Percentiles rank a stretch among this genome's conserved stretches.
Evolutionary conservation across 1,140 invertebrate species (phyloP).

Genomic region (Aphelenchoides avenae): DNA sequence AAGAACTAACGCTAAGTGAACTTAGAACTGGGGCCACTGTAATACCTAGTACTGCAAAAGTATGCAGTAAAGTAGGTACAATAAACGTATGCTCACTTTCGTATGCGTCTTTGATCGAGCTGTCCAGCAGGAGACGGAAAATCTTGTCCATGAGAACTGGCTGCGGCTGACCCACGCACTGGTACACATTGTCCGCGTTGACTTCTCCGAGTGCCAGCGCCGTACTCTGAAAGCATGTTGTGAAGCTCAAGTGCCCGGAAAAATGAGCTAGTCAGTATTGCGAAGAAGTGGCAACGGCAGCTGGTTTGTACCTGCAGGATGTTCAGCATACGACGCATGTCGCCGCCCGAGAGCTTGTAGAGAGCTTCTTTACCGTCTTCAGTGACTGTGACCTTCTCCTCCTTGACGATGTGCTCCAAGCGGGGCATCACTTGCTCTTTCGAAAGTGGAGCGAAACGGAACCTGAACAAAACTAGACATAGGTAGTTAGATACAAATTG

Average conservation of each 20-base stretch:
- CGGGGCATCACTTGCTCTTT: conserved; percentile 81
- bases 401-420: conserved; percentile 75
- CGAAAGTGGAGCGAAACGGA: conserved; percentile 85
- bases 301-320: conserved; percentile 67
- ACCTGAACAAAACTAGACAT: conserved; percentile 62
- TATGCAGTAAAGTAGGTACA: conserved; percentile 17
- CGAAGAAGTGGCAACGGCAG: conserved; percentile 1
- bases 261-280: neutral
- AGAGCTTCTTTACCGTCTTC: conserved; percentile 86
- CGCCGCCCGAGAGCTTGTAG: conserved; percentile 82
- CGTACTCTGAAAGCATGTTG: conserved; percentile 76
- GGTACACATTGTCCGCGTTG: conserved; percentile 86
- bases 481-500: conserved; percentile 6
- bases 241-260: too few relatives aligned
- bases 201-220: conserved; percentile 77
- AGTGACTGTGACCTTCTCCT: conserved; percentile 78
- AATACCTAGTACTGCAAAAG: too few relatives aligned
- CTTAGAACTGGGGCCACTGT: neutral
- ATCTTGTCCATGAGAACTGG: conserved; percentile 75
- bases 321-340: conserved; percentile 95
- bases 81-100: conserved; percentile 33
- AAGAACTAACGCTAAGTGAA: too few relatives aligned
- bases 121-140: conserved; percentile 47
- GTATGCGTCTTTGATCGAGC: conserved; percentile 36
- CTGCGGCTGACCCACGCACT: conserved; percentile 90